These are phyloP conservation scores for Acipenser transmontanus DNA, from an alignment of 2,797 vertebrate genomes.

Conservation along the genomic window DNA sequence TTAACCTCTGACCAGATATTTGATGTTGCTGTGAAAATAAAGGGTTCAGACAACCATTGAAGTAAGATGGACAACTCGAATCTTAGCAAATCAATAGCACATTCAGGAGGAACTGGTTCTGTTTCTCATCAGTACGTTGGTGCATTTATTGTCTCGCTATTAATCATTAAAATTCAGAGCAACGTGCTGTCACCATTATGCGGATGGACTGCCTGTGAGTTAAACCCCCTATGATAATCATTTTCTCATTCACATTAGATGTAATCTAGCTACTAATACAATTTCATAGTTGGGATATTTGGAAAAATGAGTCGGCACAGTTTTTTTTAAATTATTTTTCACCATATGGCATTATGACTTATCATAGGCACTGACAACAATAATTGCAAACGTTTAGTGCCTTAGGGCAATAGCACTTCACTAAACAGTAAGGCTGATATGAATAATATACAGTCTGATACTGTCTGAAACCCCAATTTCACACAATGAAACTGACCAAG, in stretches of 20 bases:
- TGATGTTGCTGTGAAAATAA: conserved; percentile 21
- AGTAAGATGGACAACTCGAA: conserved; percentile 23
- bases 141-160: not conserved
- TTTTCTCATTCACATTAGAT: conserved; percentile 35
- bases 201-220: not conserved
- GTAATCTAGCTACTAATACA: conserved; percentile 43
- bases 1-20: conserved; percentile 12
- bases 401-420: not conserved
- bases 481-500: too few relatives aligned
- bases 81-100: conserved; percentile 20
- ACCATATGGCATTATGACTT: not conserved
- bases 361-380: too few relatives aligned
- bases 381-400: too few relatives aligned
- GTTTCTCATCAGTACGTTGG: not conserved
- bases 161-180: not conserved
- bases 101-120: conserved; percentile 12
- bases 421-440: not conserved
- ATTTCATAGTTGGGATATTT: conserved; percentile 24
- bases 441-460: too few relatives aligned
- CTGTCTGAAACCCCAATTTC: too few relatives aligned
- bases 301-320: too few relatives aligned
- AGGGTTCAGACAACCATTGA: conserved; percentile 18
- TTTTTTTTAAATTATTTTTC: conserved; percentile 23
- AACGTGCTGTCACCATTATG: not conserved
- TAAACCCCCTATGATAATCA: conserved; percentile 45